Evolutionary conservation across 2,797 vertebrate genomes (phyloP), one percentile per base, ranked within the genome.

Genomic region (Cheirogaleus major): DNA sequence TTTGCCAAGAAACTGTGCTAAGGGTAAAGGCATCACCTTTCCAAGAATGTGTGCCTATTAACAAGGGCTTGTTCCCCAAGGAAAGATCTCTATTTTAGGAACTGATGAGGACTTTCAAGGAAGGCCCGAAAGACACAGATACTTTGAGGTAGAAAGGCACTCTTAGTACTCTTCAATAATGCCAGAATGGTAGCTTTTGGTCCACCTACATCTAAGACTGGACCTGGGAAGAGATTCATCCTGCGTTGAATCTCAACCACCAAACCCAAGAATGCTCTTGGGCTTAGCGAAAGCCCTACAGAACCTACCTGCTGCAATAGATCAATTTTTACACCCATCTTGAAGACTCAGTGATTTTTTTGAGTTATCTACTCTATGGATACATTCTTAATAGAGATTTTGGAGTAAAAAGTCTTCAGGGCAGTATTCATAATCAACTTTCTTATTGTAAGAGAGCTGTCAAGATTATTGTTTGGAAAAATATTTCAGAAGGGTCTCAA

Each of bases 401-500:
- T 17, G 15, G 89, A 89, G 67, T 52, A 76, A 12, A 45, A 95
- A 0, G 70, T 35, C 89, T 80, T 41, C 73, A 69, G 22, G 88
- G 83, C 41, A 15, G 65, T 81, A 84, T 38, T 94, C 92, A 93
- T 55, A 93, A 65, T 73, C 84, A 83, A 87, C 75, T n/a, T 95
- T 91, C 89, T 95, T 67, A 73, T 1, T 83, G 55, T 81, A 86
- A 48, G 73, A 45, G 93, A 48, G 61, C n/a, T 80, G 78, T 78
- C 50, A 97, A 88, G 90, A 87, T 15, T 65, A 63, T 38, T 87
- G 88, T 45, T 93, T n/a, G 85, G 80, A 72, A 97, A 97, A 81
- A n/a, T 32, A 76, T 45, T 79, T 73, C 38, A 61, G 94, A 67
- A 45, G 17, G 67, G 67, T 79, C 89, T 97, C 76, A 92, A 91